Evolutionary conservation across 2,113 vertebrate genomes (phyloP).

Genomic region (Perca flavescens): DNA sequence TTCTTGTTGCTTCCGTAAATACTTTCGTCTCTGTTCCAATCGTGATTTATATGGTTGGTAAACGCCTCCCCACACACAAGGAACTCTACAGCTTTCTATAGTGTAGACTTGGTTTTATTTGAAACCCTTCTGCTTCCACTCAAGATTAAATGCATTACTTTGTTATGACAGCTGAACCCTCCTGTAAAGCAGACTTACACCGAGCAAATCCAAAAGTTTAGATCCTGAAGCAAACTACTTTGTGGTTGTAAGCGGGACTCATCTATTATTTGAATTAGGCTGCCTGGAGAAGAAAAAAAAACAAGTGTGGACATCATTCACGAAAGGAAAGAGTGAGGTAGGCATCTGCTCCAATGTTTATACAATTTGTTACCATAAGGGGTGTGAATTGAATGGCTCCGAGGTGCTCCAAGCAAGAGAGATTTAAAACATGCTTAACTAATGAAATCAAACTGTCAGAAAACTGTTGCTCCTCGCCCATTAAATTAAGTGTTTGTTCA

Average conservation of each 20-base stretch:
- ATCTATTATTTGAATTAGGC: constrained; percentile 75
- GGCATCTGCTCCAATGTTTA: constrained; percentile 74
- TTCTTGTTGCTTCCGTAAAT: constrained; percentile 53
- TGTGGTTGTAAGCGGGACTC: constrained; percentile 51
- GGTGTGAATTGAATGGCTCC: constrained; percentile 61
- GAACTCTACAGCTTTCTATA: constrained; percentile 43
- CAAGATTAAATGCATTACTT: constrained; percentile 74
- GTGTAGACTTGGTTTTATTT: constrained; percentile 64
- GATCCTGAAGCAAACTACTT: constrained; percentile 59
- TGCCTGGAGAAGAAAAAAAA: constrained; percentile 31
- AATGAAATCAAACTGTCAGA: constrained; percentile 79
- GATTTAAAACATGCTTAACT: constrained; percentile 77
- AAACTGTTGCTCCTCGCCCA: constrained; percentile 45
- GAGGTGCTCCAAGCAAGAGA: constrained; percentile 51
- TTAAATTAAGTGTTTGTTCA: constrained; percentile 72
- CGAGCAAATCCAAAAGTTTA: constrained; percentile 72
- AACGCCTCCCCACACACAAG: constrained; percentile 47
- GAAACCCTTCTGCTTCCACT: constrained; percentile 73
- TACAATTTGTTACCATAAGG: constrained; percentile 71
- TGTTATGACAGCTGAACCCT: constrained; percentile 81
- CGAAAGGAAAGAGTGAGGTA: constrained; percentile 50
- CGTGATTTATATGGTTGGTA: constrained; percentile 55
- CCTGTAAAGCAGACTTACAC: constrained; percentile 65
- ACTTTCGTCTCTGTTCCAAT: constrained; percentile 48
- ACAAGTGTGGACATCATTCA: constrained; percentile 55